phyloP scores from a whole-genome alignment of 2,113 vertebrate species.

The Pelobates fuscus region DNA sequence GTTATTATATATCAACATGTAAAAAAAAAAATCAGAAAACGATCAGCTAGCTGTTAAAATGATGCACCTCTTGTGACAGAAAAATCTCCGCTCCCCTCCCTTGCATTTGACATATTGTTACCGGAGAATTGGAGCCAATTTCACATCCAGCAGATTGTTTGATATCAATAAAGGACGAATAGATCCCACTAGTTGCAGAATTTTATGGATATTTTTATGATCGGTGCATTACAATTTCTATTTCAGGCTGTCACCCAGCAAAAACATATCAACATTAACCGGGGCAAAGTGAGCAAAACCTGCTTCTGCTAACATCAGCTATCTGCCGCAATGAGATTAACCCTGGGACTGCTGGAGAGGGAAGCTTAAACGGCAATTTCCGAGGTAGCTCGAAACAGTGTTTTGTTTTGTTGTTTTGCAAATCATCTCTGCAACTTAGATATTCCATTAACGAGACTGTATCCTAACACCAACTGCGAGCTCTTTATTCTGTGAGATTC shows the following conservation, averaged over 20 bases:
- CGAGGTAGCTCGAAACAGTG: too few species aligned
- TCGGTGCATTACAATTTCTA: background rate
- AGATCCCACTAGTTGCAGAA: slow-evolving; percentile 1
- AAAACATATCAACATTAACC: slow-evolving; percentile 3
- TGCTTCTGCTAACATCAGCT: background rate
- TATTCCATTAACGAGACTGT: too few species aligned
- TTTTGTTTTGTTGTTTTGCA: too few species aligned
- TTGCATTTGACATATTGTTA: background rate
- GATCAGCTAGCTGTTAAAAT: background rate
- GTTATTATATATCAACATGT: too few species aligned
- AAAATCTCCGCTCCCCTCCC: background rate
- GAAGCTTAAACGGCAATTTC: too few species aligned
- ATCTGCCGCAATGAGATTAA: background rate
- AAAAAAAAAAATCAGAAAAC: background rate
- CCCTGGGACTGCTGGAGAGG: background rate
- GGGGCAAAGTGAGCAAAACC: background rate
- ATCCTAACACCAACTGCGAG: too few species aligned
- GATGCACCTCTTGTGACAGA: background rate
- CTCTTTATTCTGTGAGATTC: too few species aligned
- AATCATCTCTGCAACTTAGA: too few species aligned
- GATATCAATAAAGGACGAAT: background rate
- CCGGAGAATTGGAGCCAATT: background rate
- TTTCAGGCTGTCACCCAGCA: background rate
- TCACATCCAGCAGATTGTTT: background rate
- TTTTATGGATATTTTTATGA: slow-evolving; percentile 2